Percentiles rank a stretch among this genome's conserved stretches.
Evolutionary conservation across 2,888 invertebrate genomes (phyloP).

Genomic region (Ectemnius cavifrons): DNA sequence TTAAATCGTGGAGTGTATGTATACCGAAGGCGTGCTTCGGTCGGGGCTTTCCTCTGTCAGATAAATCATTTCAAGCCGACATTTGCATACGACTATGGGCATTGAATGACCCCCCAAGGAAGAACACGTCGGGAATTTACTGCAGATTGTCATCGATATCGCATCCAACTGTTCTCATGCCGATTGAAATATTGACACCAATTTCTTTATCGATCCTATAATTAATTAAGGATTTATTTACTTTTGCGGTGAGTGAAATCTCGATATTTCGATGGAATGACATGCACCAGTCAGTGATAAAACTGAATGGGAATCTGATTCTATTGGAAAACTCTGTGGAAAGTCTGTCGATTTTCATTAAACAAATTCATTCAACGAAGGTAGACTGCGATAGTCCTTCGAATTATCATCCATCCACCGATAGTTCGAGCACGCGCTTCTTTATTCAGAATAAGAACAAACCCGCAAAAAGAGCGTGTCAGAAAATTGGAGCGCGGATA

Average conservation of each 20-base stretch:
- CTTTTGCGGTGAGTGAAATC: no score
- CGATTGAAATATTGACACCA: no score
- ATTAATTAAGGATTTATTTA: no score
- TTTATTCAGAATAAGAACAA: not conserved
- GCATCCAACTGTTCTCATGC: no score
- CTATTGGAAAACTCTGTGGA: no score
- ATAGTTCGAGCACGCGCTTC: not conserved
- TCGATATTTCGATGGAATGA: no score
- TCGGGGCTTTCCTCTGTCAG: not conserved
- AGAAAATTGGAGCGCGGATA: not conserved
- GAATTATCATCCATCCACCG: not conserved
- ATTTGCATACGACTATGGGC: not conserved
- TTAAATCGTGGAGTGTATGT: constrained; percentile 10
- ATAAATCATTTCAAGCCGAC: constrained; percentile 28
- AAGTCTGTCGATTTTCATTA: no score
- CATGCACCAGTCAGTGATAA: no score
- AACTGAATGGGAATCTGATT: no score
- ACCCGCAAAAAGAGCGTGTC: not conserved
- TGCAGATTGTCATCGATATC: no score
- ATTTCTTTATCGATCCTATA: no score
- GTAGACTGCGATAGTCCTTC: not conserved
- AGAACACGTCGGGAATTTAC: not conserved
- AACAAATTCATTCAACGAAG: not conserved
- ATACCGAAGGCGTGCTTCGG: not conserved
- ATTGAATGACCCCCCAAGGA: not conserved